Conservation (phyloP, 2,888 invertebrate genomes). For the Mimas tiliae region DNA sequence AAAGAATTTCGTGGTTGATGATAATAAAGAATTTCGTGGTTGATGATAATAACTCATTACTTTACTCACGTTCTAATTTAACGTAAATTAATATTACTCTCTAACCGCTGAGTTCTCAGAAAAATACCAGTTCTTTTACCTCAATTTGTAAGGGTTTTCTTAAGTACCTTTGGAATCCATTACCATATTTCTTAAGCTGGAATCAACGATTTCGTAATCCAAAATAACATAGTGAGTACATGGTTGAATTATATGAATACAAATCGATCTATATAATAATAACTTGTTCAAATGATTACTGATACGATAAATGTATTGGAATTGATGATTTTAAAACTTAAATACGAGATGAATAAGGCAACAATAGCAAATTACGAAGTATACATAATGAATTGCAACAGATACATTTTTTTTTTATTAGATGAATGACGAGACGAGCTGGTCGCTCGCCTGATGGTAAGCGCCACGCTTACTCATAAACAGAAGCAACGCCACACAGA, state of each 20-base stretch:
- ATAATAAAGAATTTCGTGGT: slow-evolving; percentile 41
- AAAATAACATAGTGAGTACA: background rate
- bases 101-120: slow-evolving; percentile 30
- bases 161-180: too few species aligned
- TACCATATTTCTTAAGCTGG: background rate
- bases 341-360: too few species aligned
- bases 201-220: background rate
- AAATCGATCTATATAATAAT: background rate
- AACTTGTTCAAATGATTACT: background rate
- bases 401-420: too few species aligned
- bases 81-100: slow-evolving; percentile 48
- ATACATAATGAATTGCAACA: background rate
- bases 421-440: too few species aligned
- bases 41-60: slow-evolving; percentile 58
- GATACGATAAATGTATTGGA: background rate
- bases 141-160: background rate
- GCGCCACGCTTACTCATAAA: too few species aligned
- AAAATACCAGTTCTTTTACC: slow-evolving; percentile 33
- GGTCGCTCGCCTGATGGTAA: too few species aligned
- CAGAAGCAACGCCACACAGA: too few species aligned
- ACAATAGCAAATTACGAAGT: background rate
- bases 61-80: slow-evolving; percentile 53
- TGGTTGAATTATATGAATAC: background rate
- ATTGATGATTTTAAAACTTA: background rate
- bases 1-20: slow-evolving; percentile 43